These are phyloP conservation scores for Pollimyrus isidori DNA, from an alignment of 2,113 vertebrate genomes.

Conservation along the genomic window DNA sequence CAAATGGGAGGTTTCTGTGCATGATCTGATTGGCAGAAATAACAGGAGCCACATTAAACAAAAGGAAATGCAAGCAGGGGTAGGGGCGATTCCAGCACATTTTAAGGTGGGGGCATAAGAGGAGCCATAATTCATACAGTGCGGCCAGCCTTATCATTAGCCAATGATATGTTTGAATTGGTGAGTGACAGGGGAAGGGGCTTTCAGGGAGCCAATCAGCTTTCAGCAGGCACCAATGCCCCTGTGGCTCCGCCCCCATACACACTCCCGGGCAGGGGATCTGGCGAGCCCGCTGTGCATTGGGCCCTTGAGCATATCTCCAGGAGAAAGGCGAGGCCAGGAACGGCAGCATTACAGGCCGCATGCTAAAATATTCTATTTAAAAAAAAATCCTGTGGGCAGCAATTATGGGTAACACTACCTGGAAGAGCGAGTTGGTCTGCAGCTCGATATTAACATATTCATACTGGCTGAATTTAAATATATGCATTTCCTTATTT, in stretches of 20 bases:
- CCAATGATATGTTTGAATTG: background rate
- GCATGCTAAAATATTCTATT: background rate
- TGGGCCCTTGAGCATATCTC: background rate
- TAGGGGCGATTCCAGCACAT: background rate
- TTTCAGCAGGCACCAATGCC: background rate
- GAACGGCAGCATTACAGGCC: background rate
- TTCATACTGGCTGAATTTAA: slow-evolving; percentile 42
- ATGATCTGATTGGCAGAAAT: background rate
- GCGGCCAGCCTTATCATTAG: background rate
- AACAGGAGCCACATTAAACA: background rate
- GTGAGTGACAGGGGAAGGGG: background rate
- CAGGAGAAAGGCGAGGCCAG: background rate
- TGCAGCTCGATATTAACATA: slow-evolving; percentile 45
- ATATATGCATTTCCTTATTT: slow-evolving; percentile 29
- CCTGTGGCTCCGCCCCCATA: background rate
- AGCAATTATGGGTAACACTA: slow-evolving; percentile 46
- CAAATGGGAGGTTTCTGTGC: background rate
- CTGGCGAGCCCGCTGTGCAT: background rate
- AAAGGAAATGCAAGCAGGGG: background rate
- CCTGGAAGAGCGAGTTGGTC: slow-evolving; percentile 49
- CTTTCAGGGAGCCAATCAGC: background rate
- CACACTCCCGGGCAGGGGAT: background rate
- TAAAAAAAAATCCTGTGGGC: slow-evolving; percentile 29
- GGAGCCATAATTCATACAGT: background rate
- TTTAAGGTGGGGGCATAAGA: background rate